Evolutionary conservation across 2,797 vertebrate species (phyloP), one percentile per base, ranked within the genome.

Genomic region (Siniperca undulata): DNA sequence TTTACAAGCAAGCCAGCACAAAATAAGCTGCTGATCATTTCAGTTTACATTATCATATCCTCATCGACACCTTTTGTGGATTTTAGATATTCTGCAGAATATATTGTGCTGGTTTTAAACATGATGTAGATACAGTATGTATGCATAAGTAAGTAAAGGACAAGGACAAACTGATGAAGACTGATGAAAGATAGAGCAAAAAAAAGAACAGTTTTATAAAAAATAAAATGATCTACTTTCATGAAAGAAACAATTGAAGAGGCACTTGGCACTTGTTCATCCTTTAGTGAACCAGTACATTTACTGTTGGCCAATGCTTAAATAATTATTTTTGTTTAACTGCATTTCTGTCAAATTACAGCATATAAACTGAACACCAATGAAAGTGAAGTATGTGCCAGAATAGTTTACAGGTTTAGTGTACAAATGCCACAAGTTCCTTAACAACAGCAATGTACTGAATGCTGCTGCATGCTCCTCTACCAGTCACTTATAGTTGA

Each of bases 21-120:
- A 74, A 74, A 56, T 16, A 48, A 46, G 44, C 52, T n/a, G 56
- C 59, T 58, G 44, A 74, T 74, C 27, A 56, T 78, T 44, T 60
- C 3, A 27, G 0, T 40, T 52, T 56, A 42, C 36, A 50, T 17
- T 1, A 34, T 68, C 5, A 27, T 10, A 44, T 69, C 52, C 20
- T 53, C 40, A 10, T 52, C 17, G 40, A 24, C 10, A 65, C 19
- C 2, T 46, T 73, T 38, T 27, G 46, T 56, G 19, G 27, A 8
- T 13, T 61, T 61, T 17, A 52, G 5, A 67, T 46, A 24, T 73
- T 53, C 38, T 40, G 20, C 46, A 71, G 60, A 55, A 36, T 17
- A 2, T 1, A 40, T 13, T 50, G 5, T 22, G 40, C 17, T 62
- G n/a, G 16, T 52, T 74, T 77, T 7, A 73, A 84, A 78, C 5